phyloP scores from a whole-genome alignment of 2,113 vertebrate genomes.

The Otus sunia region DNA sequence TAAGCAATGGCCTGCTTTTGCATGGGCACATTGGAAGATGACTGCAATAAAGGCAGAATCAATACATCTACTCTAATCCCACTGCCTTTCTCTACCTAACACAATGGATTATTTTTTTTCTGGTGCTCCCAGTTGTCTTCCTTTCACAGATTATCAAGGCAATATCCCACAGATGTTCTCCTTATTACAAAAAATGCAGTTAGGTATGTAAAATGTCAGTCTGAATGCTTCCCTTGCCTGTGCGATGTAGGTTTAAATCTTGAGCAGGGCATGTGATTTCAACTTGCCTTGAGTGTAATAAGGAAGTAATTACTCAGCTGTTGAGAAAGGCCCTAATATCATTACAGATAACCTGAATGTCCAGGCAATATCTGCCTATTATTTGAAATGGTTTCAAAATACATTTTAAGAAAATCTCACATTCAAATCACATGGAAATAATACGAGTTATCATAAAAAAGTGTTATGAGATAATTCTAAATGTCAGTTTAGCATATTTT shows the following conservation, averaged over 20 bases:
- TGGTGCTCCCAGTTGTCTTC: not conserved
- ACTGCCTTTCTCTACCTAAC: not conserved
- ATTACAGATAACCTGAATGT: constrained; percentile 58
- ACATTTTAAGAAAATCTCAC: not conserved
- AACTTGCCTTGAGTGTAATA: constrained; percentile 44
- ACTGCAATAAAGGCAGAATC: not conserved
- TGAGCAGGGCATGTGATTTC: constrained; percentile 52
- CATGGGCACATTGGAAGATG: not conserved
- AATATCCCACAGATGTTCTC: not conserved
- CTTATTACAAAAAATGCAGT: not conserved
- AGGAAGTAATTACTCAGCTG: constrained; percentile 68
- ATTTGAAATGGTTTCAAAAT: constrained; percentile 72
- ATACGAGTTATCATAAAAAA: constrained; percentile 60
- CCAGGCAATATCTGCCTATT: constrained; percentile 53
- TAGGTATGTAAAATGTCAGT: constrained; percentile 50
- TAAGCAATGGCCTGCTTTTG: not conserved
- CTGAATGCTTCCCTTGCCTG: constrained; percentile 17
- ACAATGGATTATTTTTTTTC: not conserved
- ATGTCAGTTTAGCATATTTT: constrained; percentile 79
- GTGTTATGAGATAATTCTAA: constrained; percentile 74
- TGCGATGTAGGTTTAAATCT: constrained; percentile 45
- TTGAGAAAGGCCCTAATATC: constrained; percentile 62
- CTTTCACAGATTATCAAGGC: constrained; percentile 45
- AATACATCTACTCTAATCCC: not conserved
- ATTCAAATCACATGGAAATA: constrained; percentile 73